These are phyloP conservation scores for Cebidichthys violaceus DNA, from an alignment of 2,113 vertebrate species.

Conservation along the genomic window DNA sequence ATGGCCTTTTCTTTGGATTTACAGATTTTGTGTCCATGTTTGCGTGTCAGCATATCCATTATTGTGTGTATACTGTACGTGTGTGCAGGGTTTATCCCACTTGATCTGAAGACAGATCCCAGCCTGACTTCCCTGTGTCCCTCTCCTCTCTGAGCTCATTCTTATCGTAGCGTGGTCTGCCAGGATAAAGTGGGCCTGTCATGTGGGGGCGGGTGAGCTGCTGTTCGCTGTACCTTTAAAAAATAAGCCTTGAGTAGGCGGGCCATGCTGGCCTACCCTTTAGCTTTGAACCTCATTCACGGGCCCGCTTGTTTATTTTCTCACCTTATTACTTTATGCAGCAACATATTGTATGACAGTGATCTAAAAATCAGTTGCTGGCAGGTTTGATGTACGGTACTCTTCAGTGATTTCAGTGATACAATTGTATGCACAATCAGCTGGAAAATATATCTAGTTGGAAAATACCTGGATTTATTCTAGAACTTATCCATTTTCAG, in stretches of 20 bases:
- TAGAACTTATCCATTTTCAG: not conserved
- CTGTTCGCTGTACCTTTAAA: constrained; percentile 51
- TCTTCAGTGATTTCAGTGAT: not conserved
- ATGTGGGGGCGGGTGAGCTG: not conserved
- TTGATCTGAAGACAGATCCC: constrained; percentile 48
- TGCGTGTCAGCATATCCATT: not conserved
- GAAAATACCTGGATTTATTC: not conserved
- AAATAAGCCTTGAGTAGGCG: constrained; percentile 50
- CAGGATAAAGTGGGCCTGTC: constrained; percentile 49
- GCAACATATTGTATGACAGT: not conserved
- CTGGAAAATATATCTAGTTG: not conserved
- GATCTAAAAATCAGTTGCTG: not conserved
- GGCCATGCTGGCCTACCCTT: constrained; percentile 9
- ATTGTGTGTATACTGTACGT: not conserved
- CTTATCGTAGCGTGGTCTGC: constrained; percentile 43
- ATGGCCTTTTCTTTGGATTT: not conserved
- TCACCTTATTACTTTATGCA: not conserved
- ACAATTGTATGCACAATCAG: not conserved
- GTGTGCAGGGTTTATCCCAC: constrained; percentile 46
- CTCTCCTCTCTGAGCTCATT: constrained; percentile 48
- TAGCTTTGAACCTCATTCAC: constrained; percentile 24
- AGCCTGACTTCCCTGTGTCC: constrained; percentile 14
- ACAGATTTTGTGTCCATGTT: not conserved
- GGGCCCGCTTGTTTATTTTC: not conserved
- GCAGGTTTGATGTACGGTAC: not conserved